A percentile compares a stretch with the other conserved stretches of the same genome.
Conservation (phyloP, 2,888 invertebrate genomes). For the Campoletis raptor region DNA sequence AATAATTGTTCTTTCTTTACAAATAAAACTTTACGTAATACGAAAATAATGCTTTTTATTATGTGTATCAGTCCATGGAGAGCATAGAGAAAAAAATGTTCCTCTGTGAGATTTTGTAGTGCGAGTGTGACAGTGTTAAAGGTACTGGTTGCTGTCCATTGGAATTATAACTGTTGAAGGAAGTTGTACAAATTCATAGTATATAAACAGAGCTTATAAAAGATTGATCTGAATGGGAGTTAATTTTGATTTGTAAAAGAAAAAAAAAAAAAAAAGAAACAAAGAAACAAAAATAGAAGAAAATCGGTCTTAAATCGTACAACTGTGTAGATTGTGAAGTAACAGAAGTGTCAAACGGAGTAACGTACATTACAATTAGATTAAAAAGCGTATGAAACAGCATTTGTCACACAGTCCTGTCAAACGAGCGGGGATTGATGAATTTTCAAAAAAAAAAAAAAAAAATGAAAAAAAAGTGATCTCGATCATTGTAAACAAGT, state of each 20-base stretch:
- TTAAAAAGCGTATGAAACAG: background rate
- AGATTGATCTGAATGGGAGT: background rate
- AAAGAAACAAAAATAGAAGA: too few relatives aligned
- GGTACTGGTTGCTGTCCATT: too few relatives aligned
- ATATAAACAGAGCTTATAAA: conserved; percentile 1
- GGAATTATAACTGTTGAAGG: background rate
- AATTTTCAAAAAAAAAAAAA: background rate
- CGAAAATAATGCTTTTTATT: too few relatives aligned
- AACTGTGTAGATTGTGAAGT: background rate
- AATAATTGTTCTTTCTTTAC: too few relatives aligned
- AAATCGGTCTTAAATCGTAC: background rate
- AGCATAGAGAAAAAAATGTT: too few relatives aligned
- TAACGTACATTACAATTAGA: conserved; percentile 5
- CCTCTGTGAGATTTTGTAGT: background rate
- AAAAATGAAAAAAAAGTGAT: too few relatives aligned
- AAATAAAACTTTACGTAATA: too few relatives aligned
- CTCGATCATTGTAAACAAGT: conserved; percentile 21
- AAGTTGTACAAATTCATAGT: background rate
- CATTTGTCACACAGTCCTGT: background rate
- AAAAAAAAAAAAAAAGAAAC: too few relatives aligned
- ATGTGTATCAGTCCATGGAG: too few relatives aligned
- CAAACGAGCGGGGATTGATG: background rate
- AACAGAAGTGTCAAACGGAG: background rate
- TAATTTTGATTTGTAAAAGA: background rate
- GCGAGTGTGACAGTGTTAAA: background rate